Evolutionary conservation across 2,113 vertebrate species (phyloP).

Genomic region (Eurystomus gularis): DNA sequence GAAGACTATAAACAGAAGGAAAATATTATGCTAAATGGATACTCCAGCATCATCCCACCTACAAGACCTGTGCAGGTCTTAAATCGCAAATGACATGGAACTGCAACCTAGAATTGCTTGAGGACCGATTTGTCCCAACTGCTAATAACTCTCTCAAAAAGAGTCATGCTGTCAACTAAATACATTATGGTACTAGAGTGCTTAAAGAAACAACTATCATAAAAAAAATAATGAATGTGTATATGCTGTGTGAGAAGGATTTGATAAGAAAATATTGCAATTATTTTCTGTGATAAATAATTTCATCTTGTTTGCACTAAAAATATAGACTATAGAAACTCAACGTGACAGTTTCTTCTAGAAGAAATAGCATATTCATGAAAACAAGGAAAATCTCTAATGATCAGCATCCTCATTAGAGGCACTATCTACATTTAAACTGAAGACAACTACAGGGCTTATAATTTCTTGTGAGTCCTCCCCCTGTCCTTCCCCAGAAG

Average conservation of each 20-base stretch:
- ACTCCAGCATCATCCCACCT: neutral
- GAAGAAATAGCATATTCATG: neutral
- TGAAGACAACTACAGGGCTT: neutral
- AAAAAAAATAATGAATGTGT: neutral
- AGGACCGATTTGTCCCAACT: neutral
- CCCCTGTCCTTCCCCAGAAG: accelerated
- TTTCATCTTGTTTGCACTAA: neutral
- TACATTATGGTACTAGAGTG: neutral
- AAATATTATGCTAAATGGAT: neutral
- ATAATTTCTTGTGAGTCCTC: neutral
- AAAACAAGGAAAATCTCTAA: neutral
- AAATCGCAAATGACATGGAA: neutral
- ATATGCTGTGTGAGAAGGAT: neutral
- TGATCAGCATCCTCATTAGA: neutral
- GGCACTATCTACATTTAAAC: neutral
- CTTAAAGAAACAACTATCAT: neutral
- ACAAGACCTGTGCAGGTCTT: neutral
- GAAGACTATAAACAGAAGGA: neutral
- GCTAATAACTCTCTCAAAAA: neutral
- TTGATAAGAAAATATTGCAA: neutral
- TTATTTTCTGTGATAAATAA: neutral
- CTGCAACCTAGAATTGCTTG: neutral
- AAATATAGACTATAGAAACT: neutral
- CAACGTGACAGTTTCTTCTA: neutral
- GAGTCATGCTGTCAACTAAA: neutral